Conservation (phyloP, 2,113 vertebrate genomes). For the Burhinus bistriatus region DNA sequence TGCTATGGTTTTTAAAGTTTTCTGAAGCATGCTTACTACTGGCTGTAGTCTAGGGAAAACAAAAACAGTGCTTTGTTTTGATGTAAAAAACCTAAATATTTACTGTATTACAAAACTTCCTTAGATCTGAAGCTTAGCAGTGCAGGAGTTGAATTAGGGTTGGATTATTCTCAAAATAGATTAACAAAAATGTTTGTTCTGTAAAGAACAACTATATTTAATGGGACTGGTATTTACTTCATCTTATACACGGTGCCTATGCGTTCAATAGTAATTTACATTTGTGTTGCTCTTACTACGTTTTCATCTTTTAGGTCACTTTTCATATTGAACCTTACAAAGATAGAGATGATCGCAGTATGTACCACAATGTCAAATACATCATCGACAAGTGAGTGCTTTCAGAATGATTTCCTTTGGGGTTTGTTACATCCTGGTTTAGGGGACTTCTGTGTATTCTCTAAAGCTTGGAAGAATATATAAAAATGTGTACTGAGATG, state of each 20-base stretch:
- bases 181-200: background rate
- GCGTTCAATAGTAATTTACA: fast-evolving
- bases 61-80: background rate
- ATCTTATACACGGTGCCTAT: fast-evolving
- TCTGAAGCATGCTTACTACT: background rate
- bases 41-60: background rate
- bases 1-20: background rate
- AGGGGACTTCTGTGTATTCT: background rate
- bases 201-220: background rate
- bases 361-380: conserved; percentile 90
- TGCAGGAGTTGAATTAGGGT: background rate
- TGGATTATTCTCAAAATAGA: background rate
- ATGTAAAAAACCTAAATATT: background rate
- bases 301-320: conserved; percentile 78
- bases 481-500: background rate
- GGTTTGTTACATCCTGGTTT: background rate
- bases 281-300: background rate
- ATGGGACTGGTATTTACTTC: background rate
- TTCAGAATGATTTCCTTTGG: background rate
- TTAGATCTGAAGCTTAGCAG: background rate
- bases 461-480: background rate
- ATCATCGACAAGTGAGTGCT: conserved; percentile 90
- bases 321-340: conserved; percentile 97
- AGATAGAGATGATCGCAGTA: conserved; percentile 88
- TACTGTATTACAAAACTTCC: background rate